phyloP scores from a whole-genome alignment of 2,113 vertebrate genomes.

The Sitta europaea region DNA sequence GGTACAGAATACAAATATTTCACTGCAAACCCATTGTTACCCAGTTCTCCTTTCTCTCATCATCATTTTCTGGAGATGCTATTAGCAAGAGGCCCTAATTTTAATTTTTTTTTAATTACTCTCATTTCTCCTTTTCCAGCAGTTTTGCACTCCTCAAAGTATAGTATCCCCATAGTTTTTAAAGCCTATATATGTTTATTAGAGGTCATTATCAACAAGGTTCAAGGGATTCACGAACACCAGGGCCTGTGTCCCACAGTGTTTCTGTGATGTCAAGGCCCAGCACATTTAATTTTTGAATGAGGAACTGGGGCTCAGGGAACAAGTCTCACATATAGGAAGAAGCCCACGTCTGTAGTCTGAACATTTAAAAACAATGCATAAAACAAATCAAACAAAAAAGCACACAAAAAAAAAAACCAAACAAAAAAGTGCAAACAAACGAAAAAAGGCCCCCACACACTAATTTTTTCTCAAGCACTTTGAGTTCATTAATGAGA shows the following conservation, averaged over 20 bases:
- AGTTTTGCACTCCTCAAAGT: neutral
- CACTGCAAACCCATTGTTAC: neutral
- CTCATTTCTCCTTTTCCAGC: neutral
- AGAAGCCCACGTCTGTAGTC: neutral
- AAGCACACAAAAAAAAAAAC: neutral
- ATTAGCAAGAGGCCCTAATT: neutral
- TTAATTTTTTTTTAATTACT: neutral
- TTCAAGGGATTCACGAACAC: neutral
- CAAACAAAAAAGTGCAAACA: neutral
- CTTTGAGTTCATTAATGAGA: neutral
- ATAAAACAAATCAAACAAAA: neutral
- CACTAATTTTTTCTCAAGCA: neutral
- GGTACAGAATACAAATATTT: neutral
- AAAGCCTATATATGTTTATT: neutral
- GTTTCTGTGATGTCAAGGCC: neutral
- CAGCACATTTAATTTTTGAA: neutral
- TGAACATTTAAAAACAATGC: neutral
- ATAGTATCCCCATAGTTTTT: neutral
- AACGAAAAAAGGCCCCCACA: fast-evolving
- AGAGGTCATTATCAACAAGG: neutral
- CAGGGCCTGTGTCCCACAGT: neutral
- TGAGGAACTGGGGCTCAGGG: neutral
- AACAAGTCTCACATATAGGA: neutral
- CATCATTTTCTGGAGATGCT: neutral
- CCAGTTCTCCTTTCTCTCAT: neutral